Evolutionary conservation across 2,113 vertebrate species (phyloP).

Genomic region (Stomatorhinus ivindoensis): DNA sequence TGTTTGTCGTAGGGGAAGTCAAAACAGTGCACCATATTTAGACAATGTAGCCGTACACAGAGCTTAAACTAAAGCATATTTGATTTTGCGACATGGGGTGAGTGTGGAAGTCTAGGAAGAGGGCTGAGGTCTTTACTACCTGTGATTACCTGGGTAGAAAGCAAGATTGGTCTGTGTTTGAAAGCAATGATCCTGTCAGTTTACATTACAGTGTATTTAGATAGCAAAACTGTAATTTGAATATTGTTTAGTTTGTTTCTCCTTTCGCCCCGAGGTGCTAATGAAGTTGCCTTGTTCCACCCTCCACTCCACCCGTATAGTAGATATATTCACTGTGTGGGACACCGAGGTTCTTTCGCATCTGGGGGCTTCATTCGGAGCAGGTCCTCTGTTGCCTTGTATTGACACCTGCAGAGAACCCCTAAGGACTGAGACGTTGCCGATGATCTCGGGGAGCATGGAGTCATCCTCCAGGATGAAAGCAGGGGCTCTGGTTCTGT

Average conservation of each 20-base stretch:
- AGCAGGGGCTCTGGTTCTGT: too few species aligned
- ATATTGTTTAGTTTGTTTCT: neutral
- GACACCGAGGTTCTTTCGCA: neutral
- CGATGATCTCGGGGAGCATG: neutral
- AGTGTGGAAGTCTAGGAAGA: neutral
- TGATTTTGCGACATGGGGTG: neutral
- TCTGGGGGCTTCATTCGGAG: neutral
- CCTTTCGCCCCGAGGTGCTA: neutral
- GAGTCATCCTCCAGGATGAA: neutral
- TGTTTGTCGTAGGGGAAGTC: neutral
- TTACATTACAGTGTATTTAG: neutral
- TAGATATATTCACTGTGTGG: neutral
- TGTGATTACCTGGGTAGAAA: neutral
- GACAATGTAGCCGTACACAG: conserved; percentile 40
- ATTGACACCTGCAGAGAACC: neutral
- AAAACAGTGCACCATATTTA: conserved; percentile 42
- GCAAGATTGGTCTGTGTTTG: neutral
- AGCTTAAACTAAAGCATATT: neutral
- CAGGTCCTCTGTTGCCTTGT: neutral
- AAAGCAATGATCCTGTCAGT: neutral
- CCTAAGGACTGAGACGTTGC: neutral
- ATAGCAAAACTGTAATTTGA: neutral
- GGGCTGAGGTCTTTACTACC: neutral
- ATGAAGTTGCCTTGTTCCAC: neutral
- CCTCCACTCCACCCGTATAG: neutral